Base-by-base conservation (phyloP, 2,113 vertebrate species). In the Pogonocichla stellata region DNA sequence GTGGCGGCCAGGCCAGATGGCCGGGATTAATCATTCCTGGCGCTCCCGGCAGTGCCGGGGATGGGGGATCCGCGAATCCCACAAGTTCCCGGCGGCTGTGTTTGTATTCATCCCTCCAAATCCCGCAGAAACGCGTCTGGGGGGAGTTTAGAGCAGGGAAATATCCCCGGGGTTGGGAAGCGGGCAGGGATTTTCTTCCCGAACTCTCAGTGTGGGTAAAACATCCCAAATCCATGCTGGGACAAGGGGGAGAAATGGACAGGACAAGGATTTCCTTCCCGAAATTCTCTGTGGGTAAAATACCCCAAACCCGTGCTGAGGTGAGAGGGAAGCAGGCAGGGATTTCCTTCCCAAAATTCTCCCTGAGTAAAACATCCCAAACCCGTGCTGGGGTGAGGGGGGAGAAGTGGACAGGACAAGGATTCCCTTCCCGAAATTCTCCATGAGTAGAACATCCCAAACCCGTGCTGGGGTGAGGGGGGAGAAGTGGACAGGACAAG, bases 291-390 rank as follows among this genome's bases (percentile, higher is more conserved):
- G 17, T 45, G 43, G 25, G 28, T 4, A 12, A 15, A 19, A 1
- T 5, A 34, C 7, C 50, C 69, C 1, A 1, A 57, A 38, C 15
- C 45, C 18, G 9, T 22, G 19, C 28, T 22, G 38, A 17, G 16
- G 34, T 1, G 6, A 23, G 40, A 7, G 9, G 13, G 4, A 12
- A 67, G 8, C 0, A 0, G 15, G 2, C 0, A 0, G 61, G 42
- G 14, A 15, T 87, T 75, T 61, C 36, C n/a, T 28, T 26, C 83
- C 23, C 50, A 1, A 5, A 42, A 20, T 12, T 40, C 40, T 40
- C 40, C 12, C 11, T 40, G 40, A 29, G 24, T 5, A 14, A 15
- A 20, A 1, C 6, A 34, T 9, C 50, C 69, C 1, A 1, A 57
- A 38, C 15, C 40, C 18, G 8, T 20, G 19, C 38, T 15, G 38